Evolutionary conservation across 2,113 vertebrate genomes (phyloP).

Genomic region (Pluvialis apricaria): DNA sequence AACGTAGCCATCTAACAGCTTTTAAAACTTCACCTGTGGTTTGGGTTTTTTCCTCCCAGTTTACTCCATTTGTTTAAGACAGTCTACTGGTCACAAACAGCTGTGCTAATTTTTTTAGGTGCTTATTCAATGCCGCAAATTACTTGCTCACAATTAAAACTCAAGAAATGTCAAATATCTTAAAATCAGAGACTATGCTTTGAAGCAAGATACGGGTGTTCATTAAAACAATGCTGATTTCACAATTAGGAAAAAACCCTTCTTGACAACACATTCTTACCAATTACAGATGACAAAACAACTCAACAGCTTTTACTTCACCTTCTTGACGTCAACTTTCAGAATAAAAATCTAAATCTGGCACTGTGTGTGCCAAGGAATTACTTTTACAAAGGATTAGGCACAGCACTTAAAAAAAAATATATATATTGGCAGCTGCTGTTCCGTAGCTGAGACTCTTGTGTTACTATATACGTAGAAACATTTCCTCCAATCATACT

Average conservation of each 20-base stretch:
- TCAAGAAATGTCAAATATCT: neutral
- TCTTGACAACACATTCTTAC: neutral
- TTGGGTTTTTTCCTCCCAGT: neutral
- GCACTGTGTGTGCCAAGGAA: neutral
- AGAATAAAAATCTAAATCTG: neutral
- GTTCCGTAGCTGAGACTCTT: neutral
- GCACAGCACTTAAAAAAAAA: neutral
- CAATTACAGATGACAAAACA: neutral
- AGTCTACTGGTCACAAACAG: neutral
- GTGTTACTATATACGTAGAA: accelerated
- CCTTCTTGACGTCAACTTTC: neutral
- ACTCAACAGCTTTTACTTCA: neutral
- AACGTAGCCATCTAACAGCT: neutral
- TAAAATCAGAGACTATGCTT: neutral
- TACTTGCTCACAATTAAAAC: neutral
- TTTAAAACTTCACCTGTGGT: neutral
- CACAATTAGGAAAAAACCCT: neutral
- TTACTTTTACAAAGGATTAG: neutral
- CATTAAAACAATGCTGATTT: neutral
- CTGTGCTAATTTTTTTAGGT: neutral
- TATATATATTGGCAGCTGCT: neutral
- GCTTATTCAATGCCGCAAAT: neutral
- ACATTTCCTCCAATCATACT: neutral
- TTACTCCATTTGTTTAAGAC: neutral
- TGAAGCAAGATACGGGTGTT: neutral